These are phyloP conservation scores for Pantherophis guttatus DNA, from an alignment of 2,113 vertebrate species.

Conservation along the genomic window DNA sequence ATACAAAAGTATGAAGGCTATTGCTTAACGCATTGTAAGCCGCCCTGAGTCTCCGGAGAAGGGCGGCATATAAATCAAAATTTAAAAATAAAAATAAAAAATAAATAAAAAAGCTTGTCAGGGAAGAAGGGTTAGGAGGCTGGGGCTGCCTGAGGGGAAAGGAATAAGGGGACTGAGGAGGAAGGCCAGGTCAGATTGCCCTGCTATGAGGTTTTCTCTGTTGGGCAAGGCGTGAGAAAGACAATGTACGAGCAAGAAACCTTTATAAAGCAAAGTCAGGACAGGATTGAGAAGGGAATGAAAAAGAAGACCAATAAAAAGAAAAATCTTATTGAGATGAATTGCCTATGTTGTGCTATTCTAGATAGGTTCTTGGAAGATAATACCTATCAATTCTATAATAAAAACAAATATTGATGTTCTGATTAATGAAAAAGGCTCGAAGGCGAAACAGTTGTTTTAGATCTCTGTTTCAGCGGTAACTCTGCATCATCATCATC, in stretches of 20 bases:
- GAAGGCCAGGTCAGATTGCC: neutral
- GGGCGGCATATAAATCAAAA: no score
- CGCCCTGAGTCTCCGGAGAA: no score
- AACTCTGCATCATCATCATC: neutral
- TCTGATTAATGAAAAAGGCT: neutral
- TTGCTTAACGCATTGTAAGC: no score
- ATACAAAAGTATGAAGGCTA: no score
- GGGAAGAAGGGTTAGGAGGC: neutral
- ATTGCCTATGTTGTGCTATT: neutral
- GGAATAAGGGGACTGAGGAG: neutral
- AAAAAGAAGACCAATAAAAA: neutral
- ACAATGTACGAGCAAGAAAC: neutral
- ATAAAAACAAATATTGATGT: neutral
- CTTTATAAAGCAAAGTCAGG: neutral
- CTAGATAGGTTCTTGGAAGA: neutral
- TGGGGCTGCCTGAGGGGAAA: neutral
- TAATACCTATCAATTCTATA: neutral
- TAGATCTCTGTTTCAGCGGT: neutral
- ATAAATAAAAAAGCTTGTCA: neutral
- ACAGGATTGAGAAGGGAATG: neutral
- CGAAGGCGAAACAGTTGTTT: neutral
- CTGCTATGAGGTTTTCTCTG: neutral
- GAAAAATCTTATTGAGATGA: neutral
- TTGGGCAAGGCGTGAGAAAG: neutral
- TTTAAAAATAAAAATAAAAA: no score